Evolutionary conservation across 2,888 invertebrate species (phyloP).

Genomic region (Serripes groenlandicus): DNA sequence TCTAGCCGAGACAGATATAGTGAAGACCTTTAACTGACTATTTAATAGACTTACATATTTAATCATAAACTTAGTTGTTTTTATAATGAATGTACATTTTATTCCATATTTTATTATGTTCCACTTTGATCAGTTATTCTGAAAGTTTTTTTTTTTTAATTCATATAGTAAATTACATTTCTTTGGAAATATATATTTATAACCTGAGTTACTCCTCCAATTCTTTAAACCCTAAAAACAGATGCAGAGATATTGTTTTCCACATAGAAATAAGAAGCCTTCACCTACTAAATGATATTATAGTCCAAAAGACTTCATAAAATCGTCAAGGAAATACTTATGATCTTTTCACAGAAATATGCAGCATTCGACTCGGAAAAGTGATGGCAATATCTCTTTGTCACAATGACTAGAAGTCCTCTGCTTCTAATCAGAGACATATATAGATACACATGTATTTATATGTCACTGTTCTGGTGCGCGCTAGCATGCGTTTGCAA

Average conservation of each 20-base stretch:
- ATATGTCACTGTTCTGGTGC: too few relatives aligned
- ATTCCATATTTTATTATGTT: neutral
- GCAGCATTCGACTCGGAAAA: too few relatives aligned
- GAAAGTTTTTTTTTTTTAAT: neutral
- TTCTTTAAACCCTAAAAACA: too few relatives aligned
- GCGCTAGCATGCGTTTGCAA: too few relatives aligned
- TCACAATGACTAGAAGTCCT: too few relatives aligned
- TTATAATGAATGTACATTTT: neutral
- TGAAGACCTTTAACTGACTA: conserved; percentile 14
- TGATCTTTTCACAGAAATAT: too few relatives aligned
- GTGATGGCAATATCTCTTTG: too few relatives aligned
- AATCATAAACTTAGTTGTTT: neutral
- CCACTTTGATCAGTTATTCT: neutral
- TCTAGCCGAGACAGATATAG: conserved; percentile 1
- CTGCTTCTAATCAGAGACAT: too few relatives aligned
- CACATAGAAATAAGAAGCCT: neutral
- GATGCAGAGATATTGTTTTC: too few relatives aligned
- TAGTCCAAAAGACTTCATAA: neutral
- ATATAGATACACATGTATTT: too few relatives aligned
- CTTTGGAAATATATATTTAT: too few relatives aligned
- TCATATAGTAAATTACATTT: neutral
- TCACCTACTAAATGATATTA: neutral
- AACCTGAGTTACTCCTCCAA: too few relatives aligned
- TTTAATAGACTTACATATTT: neutral
- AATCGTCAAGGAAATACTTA: neutral